These are phyloP conservation scores for Pinna nobilis DNA, from an alignment of 1,140 invertebrate genomes.

Conservation along the genomic window DNA sequence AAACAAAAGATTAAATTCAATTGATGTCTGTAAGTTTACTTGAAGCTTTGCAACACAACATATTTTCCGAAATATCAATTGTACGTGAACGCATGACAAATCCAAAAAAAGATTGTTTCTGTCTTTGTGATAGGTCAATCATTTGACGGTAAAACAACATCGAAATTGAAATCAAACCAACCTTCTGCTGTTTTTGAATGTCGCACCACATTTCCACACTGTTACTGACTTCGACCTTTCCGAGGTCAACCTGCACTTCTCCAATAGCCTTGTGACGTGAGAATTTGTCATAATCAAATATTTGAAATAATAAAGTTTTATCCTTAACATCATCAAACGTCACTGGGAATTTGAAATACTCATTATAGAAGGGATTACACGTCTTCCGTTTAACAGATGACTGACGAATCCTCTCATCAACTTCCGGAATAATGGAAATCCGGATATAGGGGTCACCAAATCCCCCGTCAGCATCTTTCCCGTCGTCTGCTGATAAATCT, in stretches of 20 bases:
- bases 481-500: constrained; percentile 86
- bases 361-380: constrained; percentile 80
- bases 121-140: too few species aligned
- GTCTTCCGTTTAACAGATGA: constrained; percentile 79
- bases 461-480: constrained; percentile 77
- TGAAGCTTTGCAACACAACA: too few species aligned
- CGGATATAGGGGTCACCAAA: constrained; percentile 92
- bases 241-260: constrained; percentile 83
- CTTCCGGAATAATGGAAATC: constrained; percentile 84
- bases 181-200: constrained; percentile 76
- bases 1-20: too few species aligned
- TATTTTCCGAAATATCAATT: too few species aligned
- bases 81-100: too few species aligned
- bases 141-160: constrained; percentile 1
- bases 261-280: constrained; percentile 91
- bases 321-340: constrained; percentile 83
- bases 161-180: background rate
- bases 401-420: constrained; percentile 88
- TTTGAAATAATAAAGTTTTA: constrained; percentile 86
- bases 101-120: too few species aligned
- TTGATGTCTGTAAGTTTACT: too few species aligned
- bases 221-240: constrained; percentile 77
- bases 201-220: constrained; percentile 87
- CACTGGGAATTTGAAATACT: constrained; percentile 79
- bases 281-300: constrained; percentile 93